Conservation (phyloP, 2,113 vertebrate species). For the Axis porcinus region DNA sequence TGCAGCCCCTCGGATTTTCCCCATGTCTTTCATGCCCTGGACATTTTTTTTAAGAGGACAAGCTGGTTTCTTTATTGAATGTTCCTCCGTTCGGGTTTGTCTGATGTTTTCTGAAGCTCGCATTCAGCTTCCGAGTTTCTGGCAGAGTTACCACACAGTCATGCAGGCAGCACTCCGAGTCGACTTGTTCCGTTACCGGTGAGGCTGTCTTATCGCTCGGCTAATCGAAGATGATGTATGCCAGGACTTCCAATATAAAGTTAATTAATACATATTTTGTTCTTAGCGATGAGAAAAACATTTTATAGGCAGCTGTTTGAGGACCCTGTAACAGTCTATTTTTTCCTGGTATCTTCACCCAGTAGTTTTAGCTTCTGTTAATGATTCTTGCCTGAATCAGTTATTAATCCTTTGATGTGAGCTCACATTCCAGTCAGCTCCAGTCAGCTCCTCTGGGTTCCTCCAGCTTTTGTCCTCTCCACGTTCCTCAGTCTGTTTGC, state of each 20-base stretch:
- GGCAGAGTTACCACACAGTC: not conserved
- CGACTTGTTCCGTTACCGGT: not conserved
- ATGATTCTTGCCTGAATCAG: not conserved
- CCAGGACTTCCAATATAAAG: not conserved
- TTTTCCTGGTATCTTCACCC: not conserved
- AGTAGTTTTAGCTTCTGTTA: not conserved
- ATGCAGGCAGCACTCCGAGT: not conserved
- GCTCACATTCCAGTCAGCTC: not conserved
- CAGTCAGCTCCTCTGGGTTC: rapidly evolving
- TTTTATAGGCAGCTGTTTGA: not conserved
- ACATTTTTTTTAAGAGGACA: not conserved
- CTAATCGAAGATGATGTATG: not conserved
- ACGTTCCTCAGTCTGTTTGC: not conserved
- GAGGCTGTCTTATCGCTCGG: not conserved
- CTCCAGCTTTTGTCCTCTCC: not conserved
- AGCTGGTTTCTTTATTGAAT: not conserved
- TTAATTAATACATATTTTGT: not conserved
- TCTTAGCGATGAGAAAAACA: not conserved
- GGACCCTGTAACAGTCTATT: not conserved
- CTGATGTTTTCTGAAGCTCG: not conserved
- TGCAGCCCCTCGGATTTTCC: not conserved
- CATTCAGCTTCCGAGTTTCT: not conserved
- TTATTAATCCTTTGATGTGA: not conserved
- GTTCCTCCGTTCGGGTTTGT: not conserved
- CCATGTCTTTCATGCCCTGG: not conserved